Percentiles rank a stretch among this genome's conserved stretches.
phyloP scores from a whole-genome alignment of 2,113 vertebrate species.

The Eurypyga helias region DNA sequence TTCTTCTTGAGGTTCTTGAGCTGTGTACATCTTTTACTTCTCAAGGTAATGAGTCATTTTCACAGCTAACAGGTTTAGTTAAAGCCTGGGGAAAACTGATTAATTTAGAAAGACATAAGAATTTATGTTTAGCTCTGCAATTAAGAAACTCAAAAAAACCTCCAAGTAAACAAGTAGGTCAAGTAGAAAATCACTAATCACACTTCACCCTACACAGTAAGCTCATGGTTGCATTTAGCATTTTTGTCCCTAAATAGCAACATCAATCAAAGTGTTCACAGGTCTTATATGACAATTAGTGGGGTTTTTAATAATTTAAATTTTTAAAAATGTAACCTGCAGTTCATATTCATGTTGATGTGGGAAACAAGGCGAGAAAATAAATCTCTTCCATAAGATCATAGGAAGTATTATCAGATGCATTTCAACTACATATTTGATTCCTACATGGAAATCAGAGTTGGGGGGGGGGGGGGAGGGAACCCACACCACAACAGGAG shows the following conservation, averaged over 20 bases:
- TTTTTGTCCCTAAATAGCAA: not conserved
- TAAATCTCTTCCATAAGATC: not conserved
- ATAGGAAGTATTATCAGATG: not conserved
- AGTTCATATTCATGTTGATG: not conserved
- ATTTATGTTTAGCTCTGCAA: not conserved
- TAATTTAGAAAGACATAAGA: not conserved
- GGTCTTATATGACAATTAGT: not conserved
- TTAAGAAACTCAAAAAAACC: not conserved
- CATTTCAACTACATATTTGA: not conserved
- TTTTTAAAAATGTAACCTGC: not conserved
- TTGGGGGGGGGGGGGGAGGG: too few species aligned
- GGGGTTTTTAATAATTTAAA: not conserved
- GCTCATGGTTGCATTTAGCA: not conserved
- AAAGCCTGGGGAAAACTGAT: not conserved
- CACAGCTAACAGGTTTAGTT: not conserved
- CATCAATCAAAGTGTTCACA: not conserved
- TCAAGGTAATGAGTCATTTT: not conserved
- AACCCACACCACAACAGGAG: not conserved
- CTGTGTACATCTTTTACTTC: not conserved
- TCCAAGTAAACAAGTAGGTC: not conserved
- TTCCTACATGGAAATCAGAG: not conserved
- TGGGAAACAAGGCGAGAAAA: fast-evolving
- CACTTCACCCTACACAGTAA: not conserved
- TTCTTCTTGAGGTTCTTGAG: not conserved
- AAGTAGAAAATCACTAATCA: not conserved